A percentile compares a stretch with the other conserved stretches of the same genome.
These are phyloP conservation scores for Oryzias celebensis DNA, from an alignment of 2,113 vertebrate species.

Conservation along the genomic window DNA sequence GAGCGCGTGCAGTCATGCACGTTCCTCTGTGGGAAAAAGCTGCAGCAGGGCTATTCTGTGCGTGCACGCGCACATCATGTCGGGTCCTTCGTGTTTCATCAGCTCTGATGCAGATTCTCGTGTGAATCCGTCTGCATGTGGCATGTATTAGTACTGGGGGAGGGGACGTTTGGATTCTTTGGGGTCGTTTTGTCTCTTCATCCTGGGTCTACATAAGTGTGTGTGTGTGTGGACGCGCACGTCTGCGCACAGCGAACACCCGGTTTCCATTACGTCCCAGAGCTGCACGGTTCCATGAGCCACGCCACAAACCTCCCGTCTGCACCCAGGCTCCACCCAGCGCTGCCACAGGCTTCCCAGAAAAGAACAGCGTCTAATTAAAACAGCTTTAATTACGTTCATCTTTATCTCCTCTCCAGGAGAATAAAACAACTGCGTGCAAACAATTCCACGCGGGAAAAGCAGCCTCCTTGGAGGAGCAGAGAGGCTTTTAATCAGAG, in stretches of 20 bases:
- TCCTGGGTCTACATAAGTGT: constrained; percentile 9
- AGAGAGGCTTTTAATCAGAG: constrained; percentile 61
- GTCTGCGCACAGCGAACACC: constrained; percentile 59
- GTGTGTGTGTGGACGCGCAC: constrained; percentile 25
- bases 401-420: constrained; percentile 53
- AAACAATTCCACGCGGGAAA: constrained; percentile 61
- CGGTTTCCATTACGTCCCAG: constrained; percentile 73
- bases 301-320: constrained; percentile 73
- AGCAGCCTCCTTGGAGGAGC: neutral
- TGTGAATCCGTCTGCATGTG: constrained; percentile 3
- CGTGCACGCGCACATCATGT: no score
- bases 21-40: no score
- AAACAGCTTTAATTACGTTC: constrained; percentile 68
- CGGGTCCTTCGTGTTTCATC: no score
- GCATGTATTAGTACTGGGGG: neutral
- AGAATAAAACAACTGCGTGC: constrained; percentile 57
- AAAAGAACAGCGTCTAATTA: constrained; percentile 76
- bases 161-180: neutral
- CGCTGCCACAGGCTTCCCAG: constrained; percentile 74
- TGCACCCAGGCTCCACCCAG: constrained; percentile 74
- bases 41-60: no score
- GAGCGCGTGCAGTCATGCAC: neutral
- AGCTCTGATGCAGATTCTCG: no score
- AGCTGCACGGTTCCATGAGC: constrained; percentile 58
- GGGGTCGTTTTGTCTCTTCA: constrained; percentile 32